Evolutionary conservation across 2,888 invertebrate genomes (phyloP).

Genomic region (Gandaritis pyraliata): DNA sequence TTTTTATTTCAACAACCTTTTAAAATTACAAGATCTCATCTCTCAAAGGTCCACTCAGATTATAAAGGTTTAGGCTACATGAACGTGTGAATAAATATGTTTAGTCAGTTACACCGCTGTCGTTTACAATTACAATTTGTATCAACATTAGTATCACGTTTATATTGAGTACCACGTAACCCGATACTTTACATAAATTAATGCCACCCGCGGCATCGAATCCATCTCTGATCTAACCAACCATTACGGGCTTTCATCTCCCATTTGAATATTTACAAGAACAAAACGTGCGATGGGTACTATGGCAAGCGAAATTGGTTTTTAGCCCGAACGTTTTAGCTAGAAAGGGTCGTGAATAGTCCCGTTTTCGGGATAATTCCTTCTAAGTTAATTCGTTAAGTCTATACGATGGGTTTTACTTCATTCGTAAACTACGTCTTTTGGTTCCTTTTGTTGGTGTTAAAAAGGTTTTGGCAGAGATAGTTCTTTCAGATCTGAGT

Average conservation of each 20-base stretch:
- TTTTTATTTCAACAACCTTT: neutral
- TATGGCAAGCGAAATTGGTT: slow-evolving; percentile 55
- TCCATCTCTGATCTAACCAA: slow-evolving; percentile 72
- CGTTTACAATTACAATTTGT: slow-evolving; percentile 64
- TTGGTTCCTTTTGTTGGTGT: slow-evolving; percentile 25
- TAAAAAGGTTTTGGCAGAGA: slow-evolving; percentile 6
- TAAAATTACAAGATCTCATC: neutral
- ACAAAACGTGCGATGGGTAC: slow-evolving; percentile 64
- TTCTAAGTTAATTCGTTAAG: slow-evolving; percentile 51
- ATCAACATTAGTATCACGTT: slow-evolving; percentile 76
- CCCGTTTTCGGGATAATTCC: slow-evolving; percentile 50
- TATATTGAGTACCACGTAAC: slow-evolving; percentile 72
- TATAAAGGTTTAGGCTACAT: slow-evolving; percentile 7
- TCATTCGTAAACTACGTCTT: slow-evolving; percentile 24
- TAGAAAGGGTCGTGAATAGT: slow-evolving; percentile 56
- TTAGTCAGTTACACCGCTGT: slow-evolving; percentile 48
- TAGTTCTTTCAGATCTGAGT: no score
- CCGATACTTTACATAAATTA: slow-evolving; percentile 77
- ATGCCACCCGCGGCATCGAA: slow-evolving; percentile 57
- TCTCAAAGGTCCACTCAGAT: neutral
- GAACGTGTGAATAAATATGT: slow-evolving; percentile 24
- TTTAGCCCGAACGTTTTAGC: slow-evolving; percentile 51
- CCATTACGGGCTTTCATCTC: slow-evolving; percentile 70
- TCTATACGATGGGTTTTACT: slow-evolving; percentile 35
- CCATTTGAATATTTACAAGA: slow-evolving; percentile 74